Evolutionary conservation across 2,888 invertebrate genomes (phyloP).

Genomic region (Rotaria macrura): DNA sequence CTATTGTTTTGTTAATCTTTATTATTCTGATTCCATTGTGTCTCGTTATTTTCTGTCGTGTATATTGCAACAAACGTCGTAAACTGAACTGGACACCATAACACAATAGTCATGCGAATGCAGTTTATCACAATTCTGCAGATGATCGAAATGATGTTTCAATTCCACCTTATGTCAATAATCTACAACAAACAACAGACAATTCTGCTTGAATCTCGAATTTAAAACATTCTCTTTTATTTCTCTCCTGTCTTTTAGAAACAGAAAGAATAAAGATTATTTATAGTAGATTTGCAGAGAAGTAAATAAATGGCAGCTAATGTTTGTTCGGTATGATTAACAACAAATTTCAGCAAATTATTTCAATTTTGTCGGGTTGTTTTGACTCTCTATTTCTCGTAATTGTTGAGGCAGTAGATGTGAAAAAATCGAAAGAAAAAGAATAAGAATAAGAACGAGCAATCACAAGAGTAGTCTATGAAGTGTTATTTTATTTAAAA

Average conservation of each 20-base stretch:
- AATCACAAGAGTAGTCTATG: background rate
- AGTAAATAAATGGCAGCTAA: background rate
- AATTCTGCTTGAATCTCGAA: background rate
- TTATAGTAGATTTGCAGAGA: background rate
- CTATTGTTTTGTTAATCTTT: background rate
- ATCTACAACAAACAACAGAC: background rate
- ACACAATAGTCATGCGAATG: background rate
- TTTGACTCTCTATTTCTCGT: background rate
- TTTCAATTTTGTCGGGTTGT: background rate
- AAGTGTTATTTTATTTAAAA: conserved; percentile 1
- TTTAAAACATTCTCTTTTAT: background rate
- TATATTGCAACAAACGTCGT: background rate
- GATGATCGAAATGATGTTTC: background rate
- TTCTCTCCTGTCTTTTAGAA: background rate
- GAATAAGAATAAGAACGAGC: background rate
- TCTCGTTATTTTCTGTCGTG: background rate
- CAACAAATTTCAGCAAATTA: background rate
- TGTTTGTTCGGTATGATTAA: background rate
- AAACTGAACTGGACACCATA: background rate
- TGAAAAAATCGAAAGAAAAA: background rate
- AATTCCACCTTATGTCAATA: background rate
- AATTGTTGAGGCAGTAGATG: background rate
- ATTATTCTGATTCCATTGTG: background rate
- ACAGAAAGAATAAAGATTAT: background rate
- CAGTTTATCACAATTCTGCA: background rate